These are phyloP conservation scores for Phalacrocorax carbo DNA, from an alignment of 2,113 vertebrate species.

Conservation along the genomic window DNA sequence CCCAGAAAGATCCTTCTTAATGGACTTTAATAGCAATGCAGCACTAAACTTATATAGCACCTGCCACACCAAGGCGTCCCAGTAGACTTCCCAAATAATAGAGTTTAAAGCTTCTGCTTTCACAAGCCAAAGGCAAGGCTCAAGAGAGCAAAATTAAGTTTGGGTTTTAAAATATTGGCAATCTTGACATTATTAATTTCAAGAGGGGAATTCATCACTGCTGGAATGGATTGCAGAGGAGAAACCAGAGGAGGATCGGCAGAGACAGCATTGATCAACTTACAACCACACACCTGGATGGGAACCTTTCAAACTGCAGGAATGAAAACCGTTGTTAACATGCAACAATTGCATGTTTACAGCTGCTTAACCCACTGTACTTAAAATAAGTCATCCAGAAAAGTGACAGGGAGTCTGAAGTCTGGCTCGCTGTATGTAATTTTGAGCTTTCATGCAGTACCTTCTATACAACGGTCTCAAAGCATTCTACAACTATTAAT, in stretches of 20 bases:
- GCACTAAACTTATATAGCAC: constrained; percentile 48
- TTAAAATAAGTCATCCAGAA: constrained; percentile 7
- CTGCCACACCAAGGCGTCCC: constrained; percentile 45
- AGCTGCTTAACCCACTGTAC: neutral
- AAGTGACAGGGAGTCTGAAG: neutral
- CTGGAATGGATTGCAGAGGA: neutral
- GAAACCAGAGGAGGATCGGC: neutral
- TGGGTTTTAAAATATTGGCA: constrained; percentile 56
- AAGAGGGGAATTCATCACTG: constrained; percentile 17
- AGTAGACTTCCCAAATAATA: constrained; percentile 53
- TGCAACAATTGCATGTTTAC: neutral
- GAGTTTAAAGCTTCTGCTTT: constrained; percentile 56
- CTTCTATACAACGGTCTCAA: neutral
- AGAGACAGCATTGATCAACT: neutral
- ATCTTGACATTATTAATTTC: constrained; percentile 56
- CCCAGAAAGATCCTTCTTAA: constrained; percentile 56
- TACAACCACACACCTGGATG: neutral
- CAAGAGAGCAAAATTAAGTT: constrained; percentile 51
- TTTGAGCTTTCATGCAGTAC: neutral
- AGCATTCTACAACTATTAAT: neutral
- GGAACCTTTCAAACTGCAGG: neutral
- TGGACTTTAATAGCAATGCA: constrained; percentile 48
- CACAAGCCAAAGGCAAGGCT: constrained; percentile 38
- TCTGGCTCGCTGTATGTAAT: neutral
- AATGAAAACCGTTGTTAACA: neutral